A percentile compares a stretch with the other conserved stretches of the same genome.
Evolutionary conservation across 1,140 invertebrate species (phyloP).

Genomic region (Papilio polytes): DNA sequence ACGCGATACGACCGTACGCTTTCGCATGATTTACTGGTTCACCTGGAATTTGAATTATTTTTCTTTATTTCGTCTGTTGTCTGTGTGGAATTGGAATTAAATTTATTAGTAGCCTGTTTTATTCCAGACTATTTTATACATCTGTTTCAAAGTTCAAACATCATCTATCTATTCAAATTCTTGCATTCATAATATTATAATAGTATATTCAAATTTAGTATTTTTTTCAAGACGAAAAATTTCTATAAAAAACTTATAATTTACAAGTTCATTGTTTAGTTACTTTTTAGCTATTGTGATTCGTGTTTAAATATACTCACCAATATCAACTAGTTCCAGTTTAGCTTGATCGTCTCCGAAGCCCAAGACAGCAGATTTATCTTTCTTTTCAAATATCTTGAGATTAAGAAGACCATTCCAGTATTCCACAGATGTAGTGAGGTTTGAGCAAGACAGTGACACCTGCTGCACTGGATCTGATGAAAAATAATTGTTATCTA

Average conservation of each 20-base stretch:
- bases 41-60: slow-evolving; percentile 70
- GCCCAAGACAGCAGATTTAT: slow-evolving; percentile 86
- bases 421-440: slow-evolving; percentile 91
- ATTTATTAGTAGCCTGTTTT: too few species aligned
- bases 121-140: too few species aligned
- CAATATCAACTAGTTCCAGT: slow-evolving; percentile 89
- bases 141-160: too few species aligned
- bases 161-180: too few species aligned
- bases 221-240: too few species aligned
- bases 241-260: too few species aligned
- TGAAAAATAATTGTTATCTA: slow-evolving; percentile 52
- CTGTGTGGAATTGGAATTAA: background rate
- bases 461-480: slow-evolving; percentile 94
- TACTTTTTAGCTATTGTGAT: too few species aligned
- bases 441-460: slow-evolving; percentile 90
- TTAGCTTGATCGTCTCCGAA: slow-evolving; percentile 91
- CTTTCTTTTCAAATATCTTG: slow-evolving; percentile 86
- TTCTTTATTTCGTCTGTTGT: background rate
- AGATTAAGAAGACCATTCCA: slow-evolving; percentile 93
- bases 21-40: slow-evolving; percentile 92
- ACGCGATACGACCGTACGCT: slow-evolving; percentile 98
- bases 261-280: too few species aligned
- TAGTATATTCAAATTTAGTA: too few species aligned
- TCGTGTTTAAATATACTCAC: slow-evolving; percentile 71
- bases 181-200: too few species aligned